Percentiles rank a stretch among this genome's conserved stretches.
phyloP scores from a whole-genome alignment of 2,113 vertebrate genomes.

The Pteropus alecto region DNA sequence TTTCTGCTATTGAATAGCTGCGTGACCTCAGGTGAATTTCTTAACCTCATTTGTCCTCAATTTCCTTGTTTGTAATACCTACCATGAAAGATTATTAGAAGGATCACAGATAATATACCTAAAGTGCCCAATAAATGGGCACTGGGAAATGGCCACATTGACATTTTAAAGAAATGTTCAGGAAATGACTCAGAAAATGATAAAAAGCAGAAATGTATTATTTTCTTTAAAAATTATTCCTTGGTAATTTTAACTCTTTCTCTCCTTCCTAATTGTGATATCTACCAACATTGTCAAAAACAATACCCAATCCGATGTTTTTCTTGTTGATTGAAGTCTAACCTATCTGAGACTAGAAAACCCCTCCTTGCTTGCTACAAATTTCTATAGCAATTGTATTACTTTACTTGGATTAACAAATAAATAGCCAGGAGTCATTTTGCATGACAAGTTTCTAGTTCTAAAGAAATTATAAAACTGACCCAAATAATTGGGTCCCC shows the following conservation, averaged over 20 bases:
- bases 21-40: neutral
- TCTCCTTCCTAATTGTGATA: neutral
- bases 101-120: neutral
- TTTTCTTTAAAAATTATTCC: conserved; percentile 17
- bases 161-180: conserved; percentile 10
- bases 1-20: neutral
- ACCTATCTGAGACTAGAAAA: neutral
- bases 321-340: neutral
- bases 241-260: neutral
- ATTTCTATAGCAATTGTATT: neutral
- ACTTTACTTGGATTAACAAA: neutral
- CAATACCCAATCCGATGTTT: neutral
- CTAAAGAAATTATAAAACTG: neutral
- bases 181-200: neutral
- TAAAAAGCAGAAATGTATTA: neutral
- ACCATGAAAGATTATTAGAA: neutral
- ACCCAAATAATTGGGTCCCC: neutral
- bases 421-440: neutral
- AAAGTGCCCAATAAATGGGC: neutral
- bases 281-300: neutral
- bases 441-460: neutral
- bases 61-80: conserved; percentile 24
- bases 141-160: neutral
- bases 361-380: neutral
- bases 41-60: neutral